Evolutionary conservation across 1,140 invertebrate species (phyloP), one percentile per base, ranked within the genome.

Genomic region (Diorhabda elongata): DNA sequence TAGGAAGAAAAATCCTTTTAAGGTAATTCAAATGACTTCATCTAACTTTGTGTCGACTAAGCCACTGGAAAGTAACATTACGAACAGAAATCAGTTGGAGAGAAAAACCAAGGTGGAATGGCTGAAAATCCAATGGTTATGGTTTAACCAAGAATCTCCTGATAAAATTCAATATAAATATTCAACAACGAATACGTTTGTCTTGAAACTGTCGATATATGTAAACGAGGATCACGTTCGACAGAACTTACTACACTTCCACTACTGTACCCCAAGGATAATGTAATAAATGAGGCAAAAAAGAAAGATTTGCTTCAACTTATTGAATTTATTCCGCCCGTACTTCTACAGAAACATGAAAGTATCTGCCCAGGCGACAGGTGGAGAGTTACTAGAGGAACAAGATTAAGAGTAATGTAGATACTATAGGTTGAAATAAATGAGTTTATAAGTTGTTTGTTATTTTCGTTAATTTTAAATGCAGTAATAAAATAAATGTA

Each of bases 41-140:
- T 43, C n/a, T 2, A 44, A 61, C 44, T 70, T 70, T 66, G 6
- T 61, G 5, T 61, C 42, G 3, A 66, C 64, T 5, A 57, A 66
- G 43, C 9, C n/a, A 1, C 58, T 66, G 11, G 57, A 70, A 58
- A 57, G 59, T 8, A 44, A 61, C 8, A 60, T 69, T 9, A 67
- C 67, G 42, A 68, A 66, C 26, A 56, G 63, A 71, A 66, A 69
- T 67, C 64, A 26, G 9, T 56, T 11, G 47, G 7, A 41, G 8
- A 42, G 5, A 9, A 62, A 66, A 68, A 52, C 41, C 3, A 61
- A 64, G 42, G 59, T 71, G 11, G 59, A 67, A 7, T 67, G 69
- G 69, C 59, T 73, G n/a, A 64, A 71, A 69, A 69, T 73, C 43
- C 64, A 71, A 61, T 68, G 66, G 62, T 45, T 72, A 42, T 11